Conservation (phyloP, 2,888 invertebrate species). For the Diabrotica balteata region DNA sequence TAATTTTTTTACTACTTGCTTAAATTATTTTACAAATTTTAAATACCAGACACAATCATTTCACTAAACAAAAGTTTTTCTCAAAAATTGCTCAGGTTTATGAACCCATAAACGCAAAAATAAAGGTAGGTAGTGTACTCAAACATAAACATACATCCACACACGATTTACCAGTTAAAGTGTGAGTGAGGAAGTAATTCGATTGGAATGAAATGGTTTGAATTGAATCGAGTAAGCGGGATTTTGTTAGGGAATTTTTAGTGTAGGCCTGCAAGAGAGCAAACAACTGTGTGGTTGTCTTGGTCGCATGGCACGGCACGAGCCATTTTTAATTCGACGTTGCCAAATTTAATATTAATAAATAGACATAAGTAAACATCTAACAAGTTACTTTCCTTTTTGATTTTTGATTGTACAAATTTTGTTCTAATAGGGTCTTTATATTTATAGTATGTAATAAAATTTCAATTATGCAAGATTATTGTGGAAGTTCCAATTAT, state of each 20-base stretch:
- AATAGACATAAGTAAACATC: too few species aligned
- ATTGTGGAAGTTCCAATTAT: too few species aligned
- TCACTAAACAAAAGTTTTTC: too few species aligned
- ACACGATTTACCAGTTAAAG: constrained; percentile 1
- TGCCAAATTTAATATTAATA: neutral
- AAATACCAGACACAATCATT: too few species aligned
- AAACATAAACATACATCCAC: constrained; percentile 1
- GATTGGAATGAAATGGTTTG: constrained; percentile 4
- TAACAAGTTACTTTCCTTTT: too few species aligned
- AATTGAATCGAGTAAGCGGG: constrained; percentile 4
- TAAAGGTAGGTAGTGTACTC: neutral
- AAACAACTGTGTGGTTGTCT: neutral
- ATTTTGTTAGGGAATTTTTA: neutral
- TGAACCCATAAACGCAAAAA: neutral
- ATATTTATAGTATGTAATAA: too few species aligned
- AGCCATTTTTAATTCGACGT: constrained; percentile 5
- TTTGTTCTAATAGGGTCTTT: too few species aligned
- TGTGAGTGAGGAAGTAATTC: constrained; percentile 3
- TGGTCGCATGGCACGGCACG: constrained; percentile 13
- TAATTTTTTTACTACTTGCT: too few species aligned
- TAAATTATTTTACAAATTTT: too few species aligned
- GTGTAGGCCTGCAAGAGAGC: constrained; percentile 5
- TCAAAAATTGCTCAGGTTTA: neutral
- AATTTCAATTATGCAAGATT: too few species aligned
- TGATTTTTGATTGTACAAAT: too few species aligned